Conservation (phyloP, 1,140 invertebrate species). For the Macrosteles quadrilineatus region DNA sequence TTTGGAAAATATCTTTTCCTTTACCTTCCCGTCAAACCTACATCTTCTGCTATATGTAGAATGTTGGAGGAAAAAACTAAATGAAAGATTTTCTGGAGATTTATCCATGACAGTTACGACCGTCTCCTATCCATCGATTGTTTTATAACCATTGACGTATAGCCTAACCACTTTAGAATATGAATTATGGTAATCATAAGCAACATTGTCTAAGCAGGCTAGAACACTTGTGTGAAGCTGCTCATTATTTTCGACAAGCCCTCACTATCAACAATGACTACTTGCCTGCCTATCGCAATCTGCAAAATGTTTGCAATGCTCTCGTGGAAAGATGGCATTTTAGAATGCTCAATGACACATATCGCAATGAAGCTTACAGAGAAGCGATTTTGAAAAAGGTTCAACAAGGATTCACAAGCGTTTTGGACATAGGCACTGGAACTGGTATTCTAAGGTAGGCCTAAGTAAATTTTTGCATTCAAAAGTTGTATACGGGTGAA, state of each 20-base stretch:
- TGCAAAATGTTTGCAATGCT: slow-evolving; percentile 51
- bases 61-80: slow-evolving; percentile 11
- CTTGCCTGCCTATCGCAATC: slow-evolving; percentile 48
- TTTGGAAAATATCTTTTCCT: not conserved
- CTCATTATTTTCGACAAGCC: slow-evolving; percentile 38
- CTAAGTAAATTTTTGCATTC: not conserved
- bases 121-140: not conserved
- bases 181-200: no score
- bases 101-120: not conserved
- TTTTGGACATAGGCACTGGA: slow-evolving; percentile 75
- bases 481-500: no score
- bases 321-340: slow-evolving; percentile 77
- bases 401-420: slow-evolving; percentile 54
- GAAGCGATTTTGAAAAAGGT: slow-evolving; percentile 62
- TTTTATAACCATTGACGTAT: not conserved
- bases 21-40: not conserved
- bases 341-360: slow-evolving; percentile 75
- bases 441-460: slow-evolving; percentile 60
- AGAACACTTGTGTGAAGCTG: slow-evolving; percentile 33
- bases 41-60: not conserved
- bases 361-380: slow-evolving; percentile 65
- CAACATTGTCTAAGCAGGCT: slow-evolving; percentile 30
- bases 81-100: slow-evolving; percentile 18
- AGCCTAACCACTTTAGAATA: no score
- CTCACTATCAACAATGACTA: slow-evolving; percentile 45